These are phyloP conservation scores for Corbicula japonica DNA, from an alignment of 2,888 invertebrate genomes.

Conservation along the genomic window DNA sequence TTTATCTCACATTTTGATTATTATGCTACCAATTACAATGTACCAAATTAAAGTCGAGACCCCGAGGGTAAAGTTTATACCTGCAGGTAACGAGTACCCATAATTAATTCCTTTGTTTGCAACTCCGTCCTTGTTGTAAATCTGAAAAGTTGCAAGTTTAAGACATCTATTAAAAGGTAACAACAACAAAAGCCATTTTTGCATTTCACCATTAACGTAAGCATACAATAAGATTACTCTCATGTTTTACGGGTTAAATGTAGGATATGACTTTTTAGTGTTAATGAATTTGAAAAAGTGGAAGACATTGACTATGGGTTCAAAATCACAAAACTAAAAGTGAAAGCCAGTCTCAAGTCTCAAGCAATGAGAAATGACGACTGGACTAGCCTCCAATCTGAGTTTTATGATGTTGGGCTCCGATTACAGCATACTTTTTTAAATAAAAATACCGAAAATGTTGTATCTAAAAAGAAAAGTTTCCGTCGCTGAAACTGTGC, in stretches of 20 bases:
- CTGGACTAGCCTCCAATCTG: too few relatives aligned
- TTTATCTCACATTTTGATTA: too few relatives aligned
- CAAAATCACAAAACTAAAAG: too few relatives aligned
- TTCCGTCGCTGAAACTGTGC: neutral
- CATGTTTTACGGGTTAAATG: neutral
- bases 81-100: neutral
- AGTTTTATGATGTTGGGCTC: too few relatives aligned
- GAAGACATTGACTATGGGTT: too few relatives aligned
- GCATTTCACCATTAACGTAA: neutral
- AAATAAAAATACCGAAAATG: neutral
- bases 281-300: too few relatives aligned
- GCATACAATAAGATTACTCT: neutral
- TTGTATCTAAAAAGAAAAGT: neutral
- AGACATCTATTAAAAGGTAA: neutral
- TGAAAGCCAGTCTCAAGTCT: too few relatives aligned
- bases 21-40: too few relatives aligned
- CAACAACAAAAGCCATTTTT: neutral
- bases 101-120: constrained; percentile 1
- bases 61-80: too few relatives aligned
- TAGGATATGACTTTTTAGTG: too few relatives aligned
- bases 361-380: too few relatives aligned
- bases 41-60: too few relatives aligned
- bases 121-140: neutral
- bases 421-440: neutral
- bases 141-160: neutral